Percentiles rank a stretch among this genome's conserved stretches.
Conservation (phyloP, 2,888 invertebrate genomes). For the Parthenolecanium corni region DNA sequence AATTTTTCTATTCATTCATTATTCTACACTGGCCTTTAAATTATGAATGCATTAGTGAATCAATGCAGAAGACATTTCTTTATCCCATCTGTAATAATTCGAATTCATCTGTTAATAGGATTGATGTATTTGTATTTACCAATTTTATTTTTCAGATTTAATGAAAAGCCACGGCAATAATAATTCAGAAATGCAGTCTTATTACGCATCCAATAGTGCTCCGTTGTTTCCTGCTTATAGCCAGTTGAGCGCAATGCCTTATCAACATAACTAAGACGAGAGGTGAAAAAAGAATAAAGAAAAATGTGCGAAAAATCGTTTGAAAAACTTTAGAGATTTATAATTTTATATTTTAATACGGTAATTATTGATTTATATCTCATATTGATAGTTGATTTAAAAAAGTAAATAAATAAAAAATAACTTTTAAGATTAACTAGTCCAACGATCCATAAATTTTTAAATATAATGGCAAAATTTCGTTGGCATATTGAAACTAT, state of each 20-base stretch:
- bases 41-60: no score
- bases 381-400: neutral
- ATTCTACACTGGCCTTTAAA: no score
- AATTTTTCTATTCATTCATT: no score
- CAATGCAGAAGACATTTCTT: no score
- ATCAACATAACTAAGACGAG: conserved; percentile 19
- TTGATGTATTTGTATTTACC: no score
- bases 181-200: conserved; percentile 24
- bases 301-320: neutral
- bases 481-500: no score
- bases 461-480: no score
- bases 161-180: conserved; percentile 14
- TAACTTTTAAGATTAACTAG: no score
- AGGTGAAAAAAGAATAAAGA: no score
- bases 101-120: no score
- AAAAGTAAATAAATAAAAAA: neutral
- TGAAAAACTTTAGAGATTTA: neutral
- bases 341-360: neutral
- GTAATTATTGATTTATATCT: neutral
- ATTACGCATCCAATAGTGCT: conserved; percentile 15
- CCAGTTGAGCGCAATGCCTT: conserved; percentile 20
- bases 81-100: no score
- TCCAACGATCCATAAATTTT: no score
- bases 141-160: conserved; percentile 12
- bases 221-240: conserved; percentile 24